Percentiles rank a stretch among this genome's conserved stretches.
Conservation (phyloP, 2,888 invertebrate genomes). For the Lissonota sp. region DNA sequence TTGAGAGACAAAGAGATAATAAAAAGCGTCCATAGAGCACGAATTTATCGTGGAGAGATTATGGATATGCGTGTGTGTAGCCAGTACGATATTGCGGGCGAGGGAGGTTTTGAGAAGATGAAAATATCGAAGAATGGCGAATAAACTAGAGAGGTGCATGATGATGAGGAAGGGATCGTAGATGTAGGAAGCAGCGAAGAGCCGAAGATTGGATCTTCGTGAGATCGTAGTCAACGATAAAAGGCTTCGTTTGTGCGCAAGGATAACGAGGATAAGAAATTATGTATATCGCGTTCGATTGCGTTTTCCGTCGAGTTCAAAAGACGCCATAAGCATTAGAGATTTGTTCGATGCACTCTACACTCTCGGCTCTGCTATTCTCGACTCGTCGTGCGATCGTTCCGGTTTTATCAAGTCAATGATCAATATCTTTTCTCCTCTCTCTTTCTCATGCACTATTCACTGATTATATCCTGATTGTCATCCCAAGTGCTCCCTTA, state of each 20-base stretch:
- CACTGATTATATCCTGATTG: constrained; percentile 24
- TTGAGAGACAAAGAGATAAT: neutral
- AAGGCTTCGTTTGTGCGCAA: constrained; percentile 32
- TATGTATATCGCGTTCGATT: constrained; percentile 62
- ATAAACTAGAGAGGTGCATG: constrained; percentile 16
- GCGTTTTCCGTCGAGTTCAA: constrained; percentile 40
- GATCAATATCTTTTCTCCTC: constrained; percentile 34
- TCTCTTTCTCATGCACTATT: neutral
- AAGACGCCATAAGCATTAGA: constrained; percentile 25
- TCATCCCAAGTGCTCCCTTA: constrained; percentile 17
- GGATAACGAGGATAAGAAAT: constrained; percentile 65
- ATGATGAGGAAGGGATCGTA: constrained; percentile 46
- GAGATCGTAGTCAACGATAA: constrained; percentile 59
- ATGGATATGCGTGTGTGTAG: constrained; percentile 34
- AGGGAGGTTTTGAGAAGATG: constrained; percentile 13
- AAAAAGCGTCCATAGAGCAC: constrained; percentile 25
- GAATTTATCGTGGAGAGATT: constrained; percentile 46
- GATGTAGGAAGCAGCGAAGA: constrained; percentile 24
- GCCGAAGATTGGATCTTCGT: constrained; percentile 50
- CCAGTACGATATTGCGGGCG: constrained; percentile 30
- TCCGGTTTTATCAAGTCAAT: constrained; percentile 53
- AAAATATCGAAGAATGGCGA: constrained; percentile 30
- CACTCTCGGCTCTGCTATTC: constrained; percentile 28
- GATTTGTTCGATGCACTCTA: constrained; percentile 17
- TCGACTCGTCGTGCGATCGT: constrained; percentile 39